Evolutionary conservation across 2,113 vertebrate species (phyloP).

Genomic region (Psammodynastes pulverulentus): DNA sequence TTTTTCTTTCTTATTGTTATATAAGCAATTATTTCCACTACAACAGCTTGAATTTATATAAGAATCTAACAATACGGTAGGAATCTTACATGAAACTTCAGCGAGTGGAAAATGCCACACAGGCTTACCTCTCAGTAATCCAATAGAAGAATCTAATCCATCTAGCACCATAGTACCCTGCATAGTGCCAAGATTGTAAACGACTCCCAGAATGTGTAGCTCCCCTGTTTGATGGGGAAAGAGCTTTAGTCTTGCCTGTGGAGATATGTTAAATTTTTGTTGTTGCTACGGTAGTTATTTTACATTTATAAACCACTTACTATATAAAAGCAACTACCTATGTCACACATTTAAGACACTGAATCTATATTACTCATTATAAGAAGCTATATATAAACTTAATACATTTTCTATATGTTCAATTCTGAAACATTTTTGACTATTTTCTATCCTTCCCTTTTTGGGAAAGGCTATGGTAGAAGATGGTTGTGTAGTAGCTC

Average conservation of each 20-base stretch:
- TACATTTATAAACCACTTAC: constrained; percentile 46
- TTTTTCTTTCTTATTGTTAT: background rate
- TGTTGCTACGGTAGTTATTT: constrained; percentile 66
- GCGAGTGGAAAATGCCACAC: background rate
- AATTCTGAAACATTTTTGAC: background rate
- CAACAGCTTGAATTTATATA: background rate
- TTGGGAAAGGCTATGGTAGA: background rate
- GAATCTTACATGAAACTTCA: background rate
- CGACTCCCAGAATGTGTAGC: constrained; percentile 88
- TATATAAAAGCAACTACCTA: constrained; percentile 4
- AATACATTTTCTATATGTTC: background rate
- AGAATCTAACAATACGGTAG: background rate
- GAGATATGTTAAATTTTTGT: constrained; percentile 72
- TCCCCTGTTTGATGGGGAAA: constrained; percentile 92
- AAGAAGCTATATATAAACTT: background rate
- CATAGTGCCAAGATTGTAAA: constrained; percentile 87
- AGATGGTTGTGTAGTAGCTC: background rate
- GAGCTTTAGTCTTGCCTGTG: constrained; percentile 92
- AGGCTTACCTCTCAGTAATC: constrained; percentile 76
- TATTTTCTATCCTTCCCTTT: background rate
- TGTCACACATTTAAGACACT: background rate
- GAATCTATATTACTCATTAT: constrained; percentile 3
- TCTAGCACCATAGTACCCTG: constrained; percentile 72
- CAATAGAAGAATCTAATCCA: constrained; percentile 69
- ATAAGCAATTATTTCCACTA: background rate